These are phyloP conservation scores for Solen grandis DNA, from an alignment of 1,140 invertebrate genomes.

Conservation along the genomic window DNA sequence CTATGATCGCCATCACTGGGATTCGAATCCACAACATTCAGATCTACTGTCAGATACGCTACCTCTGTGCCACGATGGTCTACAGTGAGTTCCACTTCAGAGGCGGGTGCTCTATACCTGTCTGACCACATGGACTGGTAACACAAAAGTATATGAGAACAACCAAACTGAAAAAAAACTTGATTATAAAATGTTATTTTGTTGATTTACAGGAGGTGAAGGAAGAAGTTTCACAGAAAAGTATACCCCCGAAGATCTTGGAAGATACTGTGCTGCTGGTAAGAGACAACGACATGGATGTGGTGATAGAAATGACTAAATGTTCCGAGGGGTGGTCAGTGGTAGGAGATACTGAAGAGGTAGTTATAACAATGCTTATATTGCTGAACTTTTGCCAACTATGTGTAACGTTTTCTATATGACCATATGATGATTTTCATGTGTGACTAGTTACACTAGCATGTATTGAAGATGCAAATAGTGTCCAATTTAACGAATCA, in stretches of 20 bases:
- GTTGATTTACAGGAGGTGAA: slow-evolving; percentile 25
- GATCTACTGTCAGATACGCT: no score
- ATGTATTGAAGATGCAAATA: no score
- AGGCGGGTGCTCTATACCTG: background rate
- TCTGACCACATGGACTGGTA: background rate
- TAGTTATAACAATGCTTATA: no score
- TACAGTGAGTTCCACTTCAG: no score
- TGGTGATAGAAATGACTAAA: slow-evolving; percentile 28
- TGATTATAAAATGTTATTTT: background rate
- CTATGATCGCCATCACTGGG: no score
- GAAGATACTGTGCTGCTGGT: slow-evolving; percentile 22
- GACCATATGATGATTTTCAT: no score
- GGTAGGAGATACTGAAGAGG: background rate
- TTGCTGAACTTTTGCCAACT: no score
- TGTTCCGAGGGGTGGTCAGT: slow-evolving; percentile 20
- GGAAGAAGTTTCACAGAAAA: background rate
- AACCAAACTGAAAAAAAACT: background rate
- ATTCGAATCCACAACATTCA: no score
- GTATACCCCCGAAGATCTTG: slow-evolving; percentile 4
- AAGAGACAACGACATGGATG: slow-evolving; percentile 23
- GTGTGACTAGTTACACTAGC: no score
- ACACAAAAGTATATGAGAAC: background rate
- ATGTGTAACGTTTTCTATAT: no score
- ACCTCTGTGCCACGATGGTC: no score
- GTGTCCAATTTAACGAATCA: no score